These are phyloP conservation scores for Platyscapa corneri DNA, from an alignment of 1,140 invertebrate genomes.

Conservation along the genomic window DNA sequence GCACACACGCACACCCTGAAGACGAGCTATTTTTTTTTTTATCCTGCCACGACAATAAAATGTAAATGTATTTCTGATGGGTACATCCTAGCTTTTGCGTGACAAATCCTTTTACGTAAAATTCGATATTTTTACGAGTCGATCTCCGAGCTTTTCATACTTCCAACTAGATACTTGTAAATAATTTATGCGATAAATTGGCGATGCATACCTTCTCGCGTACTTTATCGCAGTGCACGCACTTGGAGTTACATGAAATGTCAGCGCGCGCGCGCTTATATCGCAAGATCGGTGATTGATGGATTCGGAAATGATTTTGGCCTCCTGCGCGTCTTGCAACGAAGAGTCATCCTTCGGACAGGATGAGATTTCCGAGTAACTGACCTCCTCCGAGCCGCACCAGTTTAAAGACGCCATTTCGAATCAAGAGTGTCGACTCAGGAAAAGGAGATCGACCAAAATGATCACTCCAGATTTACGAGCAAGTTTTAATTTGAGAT, in stretches of 20 bases:
- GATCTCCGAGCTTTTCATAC: neutral
- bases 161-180: neutral
- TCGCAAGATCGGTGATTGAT: neutral
- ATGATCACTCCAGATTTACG: no score
- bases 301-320: neutral
- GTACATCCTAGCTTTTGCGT: neutral
- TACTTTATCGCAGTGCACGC: no score
- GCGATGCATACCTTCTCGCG: neutral
- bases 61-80: neutral
- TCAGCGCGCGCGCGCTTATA: neutral
- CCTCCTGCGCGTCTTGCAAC: neutral
- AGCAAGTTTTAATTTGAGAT: no score
- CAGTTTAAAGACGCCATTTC: no score
- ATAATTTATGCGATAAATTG: neutral
- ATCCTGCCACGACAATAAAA: constrained; percentile 1
- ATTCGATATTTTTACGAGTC: neutral
- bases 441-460: neutral
- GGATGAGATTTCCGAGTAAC: neutral
- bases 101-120: neutral
- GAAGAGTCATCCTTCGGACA: neutral
- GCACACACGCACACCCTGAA: no score
- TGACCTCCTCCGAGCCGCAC: neutral
- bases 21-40: no score
- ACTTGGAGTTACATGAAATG: neutral
- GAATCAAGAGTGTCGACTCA: neutral